Percentiles rank a stretch among this genome's conserved stretches.
phyloP scores from a whole-genome alignment of 2,797 vertebrate species.

The Micrastur ruficollis region DNA sequence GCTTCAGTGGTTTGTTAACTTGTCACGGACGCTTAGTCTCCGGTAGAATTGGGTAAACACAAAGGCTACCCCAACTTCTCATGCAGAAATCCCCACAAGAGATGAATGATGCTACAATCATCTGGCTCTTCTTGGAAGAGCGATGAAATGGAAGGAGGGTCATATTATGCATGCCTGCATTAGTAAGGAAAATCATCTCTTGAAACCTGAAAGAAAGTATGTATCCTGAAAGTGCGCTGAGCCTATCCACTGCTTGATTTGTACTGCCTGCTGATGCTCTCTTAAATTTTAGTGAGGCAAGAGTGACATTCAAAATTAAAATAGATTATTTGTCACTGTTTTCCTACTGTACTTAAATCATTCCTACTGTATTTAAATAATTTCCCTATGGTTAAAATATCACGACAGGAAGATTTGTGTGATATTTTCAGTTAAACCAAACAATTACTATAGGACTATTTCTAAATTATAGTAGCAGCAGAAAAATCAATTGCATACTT shows the following conservation, averaged over 20 bases:
- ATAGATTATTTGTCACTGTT: neutral
- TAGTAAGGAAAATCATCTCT: neutral
- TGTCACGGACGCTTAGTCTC: rapidly evolving
- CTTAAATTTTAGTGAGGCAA: neutral
- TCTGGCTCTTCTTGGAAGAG: neutral
- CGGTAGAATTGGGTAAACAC: neutral
- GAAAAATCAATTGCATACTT: slow-evolving; percentile 33
- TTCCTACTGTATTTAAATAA: neutral
- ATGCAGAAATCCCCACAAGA: neutral
- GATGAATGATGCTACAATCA: neutral
- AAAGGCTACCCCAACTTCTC: neutral
- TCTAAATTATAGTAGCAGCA: neutral
- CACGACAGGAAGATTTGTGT: neutral
- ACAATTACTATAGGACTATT: neutral
- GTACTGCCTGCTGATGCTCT: neutral
- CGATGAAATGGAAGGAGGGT: neutral
- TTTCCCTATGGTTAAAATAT: neutral
- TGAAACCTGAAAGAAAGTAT: neutral
- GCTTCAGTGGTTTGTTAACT: neutral
- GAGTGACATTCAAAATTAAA: neutral
- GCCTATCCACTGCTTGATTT: neutral
- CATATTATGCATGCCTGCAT: rapidly evolving
- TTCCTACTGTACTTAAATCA: neutral
- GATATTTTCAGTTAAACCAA: neutral
- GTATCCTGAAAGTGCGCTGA: neutral